phyloP scores from a whole-genome alignment of 2,888 invertebrate species.

The Nomada ruficornis region DNA sequence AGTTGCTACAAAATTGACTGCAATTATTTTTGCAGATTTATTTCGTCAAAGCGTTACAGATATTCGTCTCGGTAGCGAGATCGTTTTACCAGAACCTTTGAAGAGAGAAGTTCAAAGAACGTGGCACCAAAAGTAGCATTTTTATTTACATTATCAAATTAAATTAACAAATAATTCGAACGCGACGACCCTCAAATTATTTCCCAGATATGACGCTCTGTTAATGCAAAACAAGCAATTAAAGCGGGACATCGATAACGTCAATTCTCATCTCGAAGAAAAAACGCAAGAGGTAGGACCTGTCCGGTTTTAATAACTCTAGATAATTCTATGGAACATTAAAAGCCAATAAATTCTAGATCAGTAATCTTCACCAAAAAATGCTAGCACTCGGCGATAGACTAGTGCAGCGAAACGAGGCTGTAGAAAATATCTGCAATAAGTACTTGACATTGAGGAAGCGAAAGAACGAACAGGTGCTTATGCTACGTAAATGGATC shows the following conservation, averaged over 20 bases:
- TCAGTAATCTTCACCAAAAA: constrained; percentile 67
- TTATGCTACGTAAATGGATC: constrained; percentile 61
- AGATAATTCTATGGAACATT: neutral
- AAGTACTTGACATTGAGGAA: constrained; percentile 71
- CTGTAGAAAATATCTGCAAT: constrained; percentile 65
- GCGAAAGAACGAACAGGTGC: constrained; percentile 71
- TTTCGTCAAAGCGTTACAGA: constrained; percentile 76
- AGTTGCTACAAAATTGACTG: neutral
- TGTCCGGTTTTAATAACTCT: neutral
- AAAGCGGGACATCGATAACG: constrained; percentile 52
- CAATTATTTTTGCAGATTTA: constrained; percentile 67
- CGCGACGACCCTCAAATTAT: neutral
- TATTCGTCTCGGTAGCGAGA: constrained; percentile 61
- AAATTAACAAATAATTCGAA: neutral
- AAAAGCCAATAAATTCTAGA: constrained; percentile 52
- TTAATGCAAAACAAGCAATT: constrained; percentile 70
- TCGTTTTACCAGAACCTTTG: constrained; percentile 69
- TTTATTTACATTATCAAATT: neutral
- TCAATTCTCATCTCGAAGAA: constrained; percentile 57
- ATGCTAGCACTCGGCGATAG: constrained; percentile 68
- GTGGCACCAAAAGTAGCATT: constrained; percentile 76
- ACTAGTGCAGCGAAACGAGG: constrained; percentile 65
- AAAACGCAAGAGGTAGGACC: constrained; percentile 67
- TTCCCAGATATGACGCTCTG: constrained; percentile 74
- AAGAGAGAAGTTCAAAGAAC: constrained; percentile 72